Conservation (phyloP, 2,113 vertebrate species). For the Hystrix cristata region DNA sequence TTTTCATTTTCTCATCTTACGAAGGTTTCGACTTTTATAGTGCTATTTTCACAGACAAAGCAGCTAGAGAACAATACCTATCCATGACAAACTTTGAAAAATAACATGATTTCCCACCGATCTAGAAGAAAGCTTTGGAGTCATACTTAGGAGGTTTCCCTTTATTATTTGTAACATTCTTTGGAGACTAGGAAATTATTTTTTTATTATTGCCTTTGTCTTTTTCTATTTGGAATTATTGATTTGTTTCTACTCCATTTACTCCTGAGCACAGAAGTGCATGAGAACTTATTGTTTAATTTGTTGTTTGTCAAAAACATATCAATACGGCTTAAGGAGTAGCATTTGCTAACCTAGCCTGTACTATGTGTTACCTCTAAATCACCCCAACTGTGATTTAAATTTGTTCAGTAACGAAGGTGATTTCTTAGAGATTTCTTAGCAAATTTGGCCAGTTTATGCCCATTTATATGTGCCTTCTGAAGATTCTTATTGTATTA, state of each 20-base stretch:
- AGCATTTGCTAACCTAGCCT: conserved; percentile 47
- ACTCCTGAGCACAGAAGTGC: conserved; percentile 60
- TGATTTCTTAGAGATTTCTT: conserved; percentile 9
- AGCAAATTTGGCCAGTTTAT: not conserved
- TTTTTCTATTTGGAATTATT: conserved; percentile 70
- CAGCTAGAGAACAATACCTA: conserved; percentile 19
- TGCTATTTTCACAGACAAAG: conserved; percentile 60
- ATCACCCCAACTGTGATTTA: not conserved
- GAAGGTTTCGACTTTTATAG: conserved; percentile 46
- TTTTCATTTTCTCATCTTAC: conserved; percentile 53
- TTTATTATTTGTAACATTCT: conserved; percentile 60
- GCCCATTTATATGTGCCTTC: not conserved
- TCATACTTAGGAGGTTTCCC: not conserved
- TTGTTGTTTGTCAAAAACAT: conserved; percentile 70
- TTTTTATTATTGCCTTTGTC: conserved; percentile 68
- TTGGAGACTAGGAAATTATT: conserved; percentile 63
- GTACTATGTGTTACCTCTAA: not conserved
- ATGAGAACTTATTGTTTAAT: conserved; percentile 66
- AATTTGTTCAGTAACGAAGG: not conserved
- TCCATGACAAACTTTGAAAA: conserved; percentile 49
- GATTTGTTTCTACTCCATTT: conserved; percentile 76
- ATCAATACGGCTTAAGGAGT: not conserved
- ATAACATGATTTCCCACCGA: conserved; percentile 55
- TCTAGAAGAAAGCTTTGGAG: conserved; percentile 49
- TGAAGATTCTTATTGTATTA: not conserved